Conservation (phyloP, 2,113 vertebrate genomes). For the Ptyas mucosa region DNA sequence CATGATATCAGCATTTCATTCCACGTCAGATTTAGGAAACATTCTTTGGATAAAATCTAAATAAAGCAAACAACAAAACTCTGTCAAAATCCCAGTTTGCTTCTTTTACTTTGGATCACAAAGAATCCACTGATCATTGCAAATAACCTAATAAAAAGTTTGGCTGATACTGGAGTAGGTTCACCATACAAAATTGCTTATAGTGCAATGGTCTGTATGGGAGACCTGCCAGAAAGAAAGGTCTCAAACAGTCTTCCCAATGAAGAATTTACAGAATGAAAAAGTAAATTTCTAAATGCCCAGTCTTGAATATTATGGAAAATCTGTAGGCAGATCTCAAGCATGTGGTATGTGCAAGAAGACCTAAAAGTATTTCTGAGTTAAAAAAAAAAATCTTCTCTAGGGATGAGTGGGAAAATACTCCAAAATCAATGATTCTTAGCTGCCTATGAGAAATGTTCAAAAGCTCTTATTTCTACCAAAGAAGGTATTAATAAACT, state of each 20-base stretch:
- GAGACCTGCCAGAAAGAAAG: background rate
- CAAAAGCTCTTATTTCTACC: background rate
- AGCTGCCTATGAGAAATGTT: background rate
- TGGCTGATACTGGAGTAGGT: background rate
- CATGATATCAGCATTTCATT: background rate
- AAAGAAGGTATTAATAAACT: background rate
- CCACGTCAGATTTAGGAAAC: background rate
- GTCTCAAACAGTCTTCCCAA: background rate
- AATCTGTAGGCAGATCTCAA: background rate
- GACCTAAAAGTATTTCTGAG: background rate
- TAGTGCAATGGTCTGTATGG: background rate
- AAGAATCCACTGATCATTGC: background rate
- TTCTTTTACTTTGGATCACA: background rate
- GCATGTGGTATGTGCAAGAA: background rate
- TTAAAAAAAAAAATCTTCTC: background rate
- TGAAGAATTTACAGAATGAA: background rate
- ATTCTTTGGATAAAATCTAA: background rate
- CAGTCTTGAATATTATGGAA: background rate
- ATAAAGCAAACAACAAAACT: background rate
- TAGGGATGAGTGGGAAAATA: background rate
- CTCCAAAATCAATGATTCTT: background rate
- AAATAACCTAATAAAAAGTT: background rate
- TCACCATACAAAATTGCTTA: background rate
- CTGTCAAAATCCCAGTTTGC: background rate
- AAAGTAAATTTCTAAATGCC: background rate